Evolutionary conservation across 2,113 vertebrate species (phyloP).

Genomic region (Connochaetes taurinus): DNA sequence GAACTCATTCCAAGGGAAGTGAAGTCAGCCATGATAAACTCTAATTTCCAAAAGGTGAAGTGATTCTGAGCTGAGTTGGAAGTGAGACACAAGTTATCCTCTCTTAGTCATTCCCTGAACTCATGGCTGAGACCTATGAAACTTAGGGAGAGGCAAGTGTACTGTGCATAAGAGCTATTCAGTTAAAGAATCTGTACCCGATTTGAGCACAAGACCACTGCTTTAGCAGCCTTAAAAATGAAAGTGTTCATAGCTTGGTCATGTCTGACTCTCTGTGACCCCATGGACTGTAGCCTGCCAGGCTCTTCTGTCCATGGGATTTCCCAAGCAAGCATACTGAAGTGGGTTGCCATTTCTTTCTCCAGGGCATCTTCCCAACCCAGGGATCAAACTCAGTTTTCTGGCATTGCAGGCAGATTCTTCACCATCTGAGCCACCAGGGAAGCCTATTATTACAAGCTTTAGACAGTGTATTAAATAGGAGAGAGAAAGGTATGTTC

Average conservation of each 20-base stretch:
- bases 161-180: neutral
- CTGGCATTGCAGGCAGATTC: neutral
- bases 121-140: neutral
- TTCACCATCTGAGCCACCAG: neutral
- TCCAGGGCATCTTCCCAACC: neutral
- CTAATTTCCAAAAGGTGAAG: neutral
- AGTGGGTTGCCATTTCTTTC: neutral
- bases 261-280: neutral
- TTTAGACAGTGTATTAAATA: neutral
- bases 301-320: neutral
- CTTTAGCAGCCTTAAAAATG: neutral
- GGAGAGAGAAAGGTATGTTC: neutral
- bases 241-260: neutral
- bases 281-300: neutral
- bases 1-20: neutral
- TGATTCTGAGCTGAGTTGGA: neutral
- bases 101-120: neutral
- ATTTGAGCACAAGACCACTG: neutral
- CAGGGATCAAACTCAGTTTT: neutral
- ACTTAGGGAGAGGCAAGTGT: neutral
- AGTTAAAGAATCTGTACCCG: neutral
- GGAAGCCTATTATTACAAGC: neutral
- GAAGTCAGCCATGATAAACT: neutral
- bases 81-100: neutral
- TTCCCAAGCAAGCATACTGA: neutral